Evolutionary conservation across 2,797 vertebrate species (phyloP).

Genomic region (Melanogrammus aeglefinus): DNA sequence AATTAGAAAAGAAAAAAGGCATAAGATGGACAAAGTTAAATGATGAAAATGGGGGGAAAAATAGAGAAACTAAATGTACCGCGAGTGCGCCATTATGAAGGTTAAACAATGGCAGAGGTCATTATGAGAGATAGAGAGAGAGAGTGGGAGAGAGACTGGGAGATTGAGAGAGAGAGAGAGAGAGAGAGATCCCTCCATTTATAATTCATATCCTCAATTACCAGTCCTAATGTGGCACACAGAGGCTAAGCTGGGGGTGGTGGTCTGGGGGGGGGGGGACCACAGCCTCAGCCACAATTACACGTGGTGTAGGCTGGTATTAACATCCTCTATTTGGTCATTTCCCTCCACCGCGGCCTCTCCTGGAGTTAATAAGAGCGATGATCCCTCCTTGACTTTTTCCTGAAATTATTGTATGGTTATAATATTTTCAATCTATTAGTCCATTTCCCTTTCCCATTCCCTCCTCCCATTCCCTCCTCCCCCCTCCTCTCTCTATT

Average conservation of each 20-base stretch:
- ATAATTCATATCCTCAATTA: slow-evolving; percentile 99
- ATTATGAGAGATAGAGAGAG: slow-evolving; percentile 69
- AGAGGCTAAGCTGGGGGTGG: slow-evolving; percentile 4
- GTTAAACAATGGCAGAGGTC: slow-evolving; percentile 85
- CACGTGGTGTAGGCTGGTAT: slow-evolving; percentile 92
- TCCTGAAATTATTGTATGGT: slow-evolving; percentile 99
- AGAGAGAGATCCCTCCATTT: slow-evolving; percentile 94
- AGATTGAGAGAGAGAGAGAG: slow-evolving; percentile 74
- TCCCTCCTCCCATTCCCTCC: neutral
- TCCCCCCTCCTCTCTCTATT: slow-evolving; percentile 35
- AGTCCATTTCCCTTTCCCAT: slow-evolving; percentile 61
- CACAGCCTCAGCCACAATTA: slow-evolving; percentile 94
- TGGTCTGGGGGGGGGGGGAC: slow-evolving; percentile 77
- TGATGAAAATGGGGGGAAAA: neutral
- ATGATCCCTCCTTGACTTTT: slow-evolving; percentile 98
- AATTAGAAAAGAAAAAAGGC: neutral
- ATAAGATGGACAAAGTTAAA: neutral
- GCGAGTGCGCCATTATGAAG: slow-evolving; percentile 87
- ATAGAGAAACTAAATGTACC: slow-evolving; percentile 40
- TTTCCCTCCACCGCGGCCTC: slow-evolving; percentile 96
- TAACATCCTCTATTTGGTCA: slow-evolving; percentile 99
- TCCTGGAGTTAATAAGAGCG: slow-evolving; percentile 99
- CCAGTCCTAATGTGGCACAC: slow-evolving; percentile 99
- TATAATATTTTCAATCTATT: slow-evolving; percentile 99
- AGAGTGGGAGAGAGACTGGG: slow-evolving; percentile 79